Conservation (phyloP, 30 jellyfish, hydroid and myxozoan species). For the Rhopilema esculentum region DNA sequence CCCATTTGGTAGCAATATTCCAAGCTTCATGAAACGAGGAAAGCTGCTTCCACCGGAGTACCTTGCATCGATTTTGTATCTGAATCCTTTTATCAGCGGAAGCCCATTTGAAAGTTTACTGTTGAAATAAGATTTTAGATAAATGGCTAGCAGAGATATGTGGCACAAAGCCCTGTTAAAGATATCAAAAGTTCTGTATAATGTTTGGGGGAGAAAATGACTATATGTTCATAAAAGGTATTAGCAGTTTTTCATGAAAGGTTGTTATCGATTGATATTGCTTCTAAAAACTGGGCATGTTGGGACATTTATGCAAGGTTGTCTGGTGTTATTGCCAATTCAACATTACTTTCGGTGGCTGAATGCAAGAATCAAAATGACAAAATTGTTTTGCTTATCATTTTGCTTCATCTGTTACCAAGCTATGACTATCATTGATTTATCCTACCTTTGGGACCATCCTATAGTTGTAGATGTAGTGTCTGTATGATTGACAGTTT, state of each 20-base stretch:
- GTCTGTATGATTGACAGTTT: not conserved
- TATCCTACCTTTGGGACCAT: not conserved
- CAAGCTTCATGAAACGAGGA: conserved; percentile 10
- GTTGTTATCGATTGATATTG: too few relatives aligned
- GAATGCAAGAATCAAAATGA: too few relatives aligned
- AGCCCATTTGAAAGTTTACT: not conserved
- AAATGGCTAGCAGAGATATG: too few relatives aligned
- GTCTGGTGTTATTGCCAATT: too few relatives aligned
- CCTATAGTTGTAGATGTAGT: not conserved
- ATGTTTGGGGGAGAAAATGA: too few relatives aligned
- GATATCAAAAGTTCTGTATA: too few relatives aligned
- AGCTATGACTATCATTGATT: not conserved
- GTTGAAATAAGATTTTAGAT: not conserved
- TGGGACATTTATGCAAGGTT: too few relatives aligned
- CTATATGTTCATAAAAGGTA: too few relatives aligned
- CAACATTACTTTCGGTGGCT: too few relatives aligned
- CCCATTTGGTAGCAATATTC: conserved; percentile 35
- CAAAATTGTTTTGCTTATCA: not conserved
- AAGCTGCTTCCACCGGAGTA: not conserved
- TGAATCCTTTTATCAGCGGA: not conserved
- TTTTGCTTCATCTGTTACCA: not conserved
- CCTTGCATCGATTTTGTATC: not conserved
- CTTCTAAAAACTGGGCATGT: too few relatives aligned
- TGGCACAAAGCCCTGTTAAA: too few relatives aligned
- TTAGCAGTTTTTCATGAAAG: too few relatives aligned